These are phyloP conservation scores for Notothenia rossii DNA, from an alignment of 2,113 vertebrate species.

Conservation along the genomic window DNA sequence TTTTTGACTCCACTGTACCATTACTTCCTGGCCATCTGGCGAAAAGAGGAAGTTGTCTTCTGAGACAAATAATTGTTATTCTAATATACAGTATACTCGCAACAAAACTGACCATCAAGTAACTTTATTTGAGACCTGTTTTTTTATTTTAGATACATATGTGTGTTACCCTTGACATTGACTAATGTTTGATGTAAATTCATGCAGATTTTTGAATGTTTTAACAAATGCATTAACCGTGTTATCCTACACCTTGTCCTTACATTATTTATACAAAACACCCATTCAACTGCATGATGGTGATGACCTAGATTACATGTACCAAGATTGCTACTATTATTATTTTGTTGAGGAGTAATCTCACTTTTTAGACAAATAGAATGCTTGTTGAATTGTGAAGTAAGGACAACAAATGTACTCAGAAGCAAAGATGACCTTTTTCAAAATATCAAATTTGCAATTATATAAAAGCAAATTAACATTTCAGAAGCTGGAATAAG, in stretches of 20 bases:
- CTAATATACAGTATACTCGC: background rate
- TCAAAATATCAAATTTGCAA: background rate
- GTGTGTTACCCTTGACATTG: no score
- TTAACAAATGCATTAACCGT: no score
- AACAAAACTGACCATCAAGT: background rate
- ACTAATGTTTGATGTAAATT: no score
- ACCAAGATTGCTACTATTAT: no score
- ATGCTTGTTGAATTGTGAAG: background rate
- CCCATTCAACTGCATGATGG: background rate
- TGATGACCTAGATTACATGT: background rate
- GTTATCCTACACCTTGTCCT: no score
- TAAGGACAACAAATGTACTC: no score
- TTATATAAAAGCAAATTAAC: background rate
- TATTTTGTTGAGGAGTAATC: background rate
- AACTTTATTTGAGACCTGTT: background rate
- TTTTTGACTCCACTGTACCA: slow-evolving; percentile 63
- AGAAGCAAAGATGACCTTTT: no score
- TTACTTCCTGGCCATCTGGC: slow-evolving; percentile 83
- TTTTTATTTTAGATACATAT: no score
- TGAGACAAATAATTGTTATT: slow-evolving; percentile 49
- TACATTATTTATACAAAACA: no score
- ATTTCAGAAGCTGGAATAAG: background rate
- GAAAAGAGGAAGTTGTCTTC: slow-evolving; percentile 81
- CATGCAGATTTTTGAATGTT: no score
- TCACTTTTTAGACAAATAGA: background rate